Percentiles rank a stretch among this genome's conserved stretches.
These are phyloP conservation scores for Myotis davidii DNA, from an alignment of 2,113 vertebrate species.

Conservation along the genomic window DNA sequence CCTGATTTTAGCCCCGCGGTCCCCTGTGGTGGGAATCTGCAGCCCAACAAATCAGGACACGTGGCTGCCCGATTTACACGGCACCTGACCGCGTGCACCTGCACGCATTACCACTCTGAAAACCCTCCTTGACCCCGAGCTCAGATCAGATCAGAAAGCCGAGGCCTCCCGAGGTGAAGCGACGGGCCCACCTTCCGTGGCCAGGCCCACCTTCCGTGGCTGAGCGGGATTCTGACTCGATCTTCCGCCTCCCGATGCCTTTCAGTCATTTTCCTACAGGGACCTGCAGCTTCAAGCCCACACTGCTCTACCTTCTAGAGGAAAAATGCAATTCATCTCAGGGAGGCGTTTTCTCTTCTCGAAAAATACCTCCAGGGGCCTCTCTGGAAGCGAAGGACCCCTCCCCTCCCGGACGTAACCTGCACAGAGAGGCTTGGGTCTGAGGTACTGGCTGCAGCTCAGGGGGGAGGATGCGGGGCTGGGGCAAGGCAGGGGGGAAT, in stretches of 20 bases:
- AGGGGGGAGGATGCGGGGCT: accelerated
- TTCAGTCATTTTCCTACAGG: not conserved
- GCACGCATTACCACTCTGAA: accelerated
- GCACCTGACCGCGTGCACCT: accelerated
- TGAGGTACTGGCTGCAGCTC: not conserved
- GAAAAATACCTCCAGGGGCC: not conserved
- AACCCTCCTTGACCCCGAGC: accelerated
- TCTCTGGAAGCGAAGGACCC: not conserved
- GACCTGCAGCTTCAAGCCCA: accelerated
- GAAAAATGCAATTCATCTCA: not conserved
- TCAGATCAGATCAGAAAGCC: not conserved
- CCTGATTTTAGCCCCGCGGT: not conserved
- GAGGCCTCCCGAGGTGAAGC: not conserved
- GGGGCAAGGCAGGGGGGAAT: not conserved
- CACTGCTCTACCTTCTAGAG: not conserved
- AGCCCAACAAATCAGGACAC: not conserved
- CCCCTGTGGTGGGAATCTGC: not conserved
- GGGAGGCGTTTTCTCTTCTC: not conserved
- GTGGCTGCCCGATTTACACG: too few species aligned
- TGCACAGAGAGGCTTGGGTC: not conserved
- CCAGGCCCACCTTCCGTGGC: too few species aligned
- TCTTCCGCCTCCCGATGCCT: not conserved
- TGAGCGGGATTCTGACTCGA: not conserved
- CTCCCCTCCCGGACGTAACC: not conserved
- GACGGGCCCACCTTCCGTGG: not conserved